Evolutionary conservation across 2,797 vertebrate genomes (phyloP), one percentile per base, ranked within the genome.

Genomic region (Pelochelys cantorii): DNA sequence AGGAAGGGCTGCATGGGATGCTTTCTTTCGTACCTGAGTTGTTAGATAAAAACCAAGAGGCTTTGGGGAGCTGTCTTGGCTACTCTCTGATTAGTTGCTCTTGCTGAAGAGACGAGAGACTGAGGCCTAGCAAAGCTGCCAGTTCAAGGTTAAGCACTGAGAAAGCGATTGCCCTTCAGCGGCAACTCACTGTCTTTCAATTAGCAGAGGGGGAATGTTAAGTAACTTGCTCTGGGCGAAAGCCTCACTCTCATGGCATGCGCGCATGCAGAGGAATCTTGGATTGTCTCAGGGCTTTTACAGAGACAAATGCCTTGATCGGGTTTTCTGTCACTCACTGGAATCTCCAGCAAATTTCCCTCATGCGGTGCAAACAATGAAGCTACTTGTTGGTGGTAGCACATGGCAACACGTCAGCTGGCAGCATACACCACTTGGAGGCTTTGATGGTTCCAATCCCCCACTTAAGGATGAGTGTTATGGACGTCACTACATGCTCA

Each of bases 131-230:
- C 59, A 77, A 75, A 84, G 60, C 34, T 78, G 96, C 88, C 77
- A 81, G 82, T 48, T 59, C 94, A 96, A 96, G 93, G 92, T 97
- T 96, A 96, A 94, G 94, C 85, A 89, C 29, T 80, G 57, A 87
- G 68, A 81, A 91, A 95, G 84, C 0, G 2, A 84, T 80, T 23
- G 27, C 27, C 89, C 89, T 95, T 93, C 0, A 2, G 83, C 89
- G 68, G 89, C 0, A 7, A 25, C 83, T 84, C 81, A 56, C 23
- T 62, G 86, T 71, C 89, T 93, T 22, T 27, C 86, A 93, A 59
- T 91, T 92, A 83, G 80, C 83, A 74, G 84, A 79, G 68, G 18
- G 25, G 60, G 90, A 97, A 95, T 94, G 90, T 83, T 95, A 94
- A 98, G 91, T 90, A 90, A 79, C 59, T 86, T 65, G 82, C 56